Percentiles rank a stretch among this genome's conserved stretches.
Evolutionary conservation across 1,140 invertebrate genomes (phyloP).

Genomic region (Drosophila repletoides): DNA sequence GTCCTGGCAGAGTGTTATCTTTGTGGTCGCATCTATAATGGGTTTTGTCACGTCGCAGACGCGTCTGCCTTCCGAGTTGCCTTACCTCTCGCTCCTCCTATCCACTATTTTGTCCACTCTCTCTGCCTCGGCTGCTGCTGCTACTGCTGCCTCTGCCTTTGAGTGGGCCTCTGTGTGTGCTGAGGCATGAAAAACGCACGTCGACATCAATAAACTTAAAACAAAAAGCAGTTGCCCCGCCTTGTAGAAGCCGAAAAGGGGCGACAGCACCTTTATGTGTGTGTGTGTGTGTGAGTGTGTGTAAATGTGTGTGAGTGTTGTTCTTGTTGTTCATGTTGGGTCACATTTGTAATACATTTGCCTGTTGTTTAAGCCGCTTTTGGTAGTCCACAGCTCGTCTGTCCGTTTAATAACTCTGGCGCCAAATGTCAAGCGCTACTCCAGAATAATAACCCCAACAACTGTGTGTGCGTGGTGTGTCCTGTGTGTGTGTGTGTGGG

Average conservation of each 20-base stretch:
- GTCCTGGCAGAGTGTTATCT: conserved; percentile 61
- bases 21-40: conserved; percentile 78
- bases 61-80: conserved; percentile 42
- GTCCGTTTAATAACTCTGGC: conserved; percentile 71
- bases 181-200: conserved; percentile 70
- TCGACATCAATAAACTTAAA: conserved; percentile 75
- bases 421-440: conserved; percentile 54
- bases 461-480: conserved; percentile 1
- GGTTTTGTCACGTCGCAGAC: conserved; percentile 79
- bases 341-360: conserved; percentile 62
- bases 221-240: conserved; percentile 46
- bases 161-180: too few species aligned
- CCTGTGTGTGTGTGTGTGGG: conserved; percentile 3
- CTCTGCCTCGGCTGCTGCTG: too few species aligned
- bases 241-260: neutral
- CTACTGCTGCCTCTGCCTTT: too few species aligned
- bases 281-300: neutral
- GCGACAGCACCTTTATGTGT: neutral
- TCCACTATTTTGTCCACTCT: conserved; percentile 2
- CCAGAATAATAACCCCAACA: neutral
- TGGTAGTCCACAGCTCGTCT: conserved; percentile 5
- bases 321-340: conserved; percentile 7
- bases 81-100: neutral
- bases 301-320: conserved; percentile 16
- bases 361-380: conserved; percentile 64